Conservation (phyloP, 1,140 invertebrate genomes). For the Drosophila persimilis region DNA sequence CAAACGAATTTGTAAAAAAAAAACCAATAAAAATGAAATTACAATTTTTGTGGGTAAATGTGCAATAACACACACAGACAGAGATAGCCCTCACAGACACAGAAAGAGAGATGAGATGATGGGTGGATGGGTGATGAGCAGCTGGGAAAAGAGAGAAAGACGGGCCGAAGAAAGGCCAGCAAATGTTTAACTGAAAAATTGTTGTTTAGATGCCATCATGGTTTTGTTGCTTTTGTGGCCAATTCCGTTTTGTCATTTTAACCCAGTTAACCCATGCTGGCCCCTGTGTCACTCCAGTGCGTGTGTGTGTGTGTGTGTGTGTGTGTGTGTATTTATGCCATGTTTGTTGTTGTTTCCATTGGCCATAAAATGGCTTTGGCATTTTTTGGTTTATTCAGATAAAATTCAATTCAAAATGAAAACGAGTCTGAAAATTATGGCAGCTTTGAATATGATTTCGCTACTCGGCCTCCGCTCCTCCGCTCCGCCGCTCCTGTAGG, state of each 20-base stretch:
- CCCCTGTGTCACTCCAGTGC: conserved; percentile 33
- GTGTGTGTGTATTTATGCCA: background rate
- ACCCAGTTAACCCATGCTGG: conserved; percentile 69
- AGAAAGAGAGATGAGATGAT: conserved; percentile 17
- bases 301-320: background rate
- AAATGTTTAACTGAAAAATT: conserved; percentile 44
- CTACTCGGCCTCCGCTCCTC: too few relatives aligned
- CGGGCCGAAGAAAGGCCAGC: conserved; percentile 37
- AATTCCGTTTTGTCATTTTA: conserved; percentile 69
- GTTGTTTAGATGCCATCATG: conserved; percentile 43
- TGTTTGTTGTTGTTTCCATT: conserved; percentile 32
- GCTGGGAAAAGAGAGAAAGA: conserved; percentile 5
- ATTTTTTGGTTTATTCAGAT: conserved; percentile 54
- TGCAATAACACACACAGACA: conserved; percentile 34
- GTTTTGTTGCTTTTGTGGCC: conserved; percentile 7
- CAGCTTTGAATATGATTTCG: conserved; percentile 42
- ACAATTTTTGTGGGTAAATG: conserved; percentile 50
- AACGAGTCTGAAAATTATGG: conserved; percentile 57
- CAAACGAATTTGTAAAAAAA: conserved; percentile 46
- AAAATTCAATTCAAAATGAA: conserved; percentile 46
- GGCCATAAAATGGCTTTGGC: conserved; percentile 56
- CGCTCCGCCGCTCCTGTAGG: background rate
- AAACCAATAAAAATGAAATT: conserved; percentile 40
- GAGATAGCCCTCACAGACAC: background rate
- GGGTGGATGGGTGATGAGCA: background rate